Evolutionary conservation across 2,888 invertebrate genomes (phyloP).

Genomic region (Cerastis rubricosa): DNA sequence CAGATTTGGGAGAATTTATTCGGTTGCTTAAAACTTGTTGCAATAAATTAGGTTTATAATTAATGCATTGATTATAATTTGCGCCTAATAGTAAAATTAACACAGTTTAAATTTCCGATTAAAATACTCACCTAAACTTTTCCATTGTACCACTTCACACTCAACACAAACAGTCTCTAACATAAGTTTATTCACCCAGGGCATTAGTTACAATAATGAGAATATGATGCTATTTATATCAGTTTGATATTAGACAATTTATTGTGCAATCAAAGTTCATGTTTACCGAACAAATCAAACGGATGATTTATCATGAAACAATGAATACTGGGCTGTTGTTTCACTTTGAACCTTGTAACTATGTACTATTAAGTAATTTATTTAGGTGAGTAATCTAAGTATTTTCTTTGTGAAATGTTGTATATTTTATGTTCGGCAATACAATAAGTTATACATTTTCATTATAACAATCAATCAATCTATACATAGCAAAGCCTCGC

Average conservation of each 20-base stretch:
- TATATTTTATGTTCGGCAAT: too few species aligned
- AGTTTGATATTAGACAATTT: constrained; percentile 31
- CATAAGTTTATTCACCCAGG: constrained; percentile 21
- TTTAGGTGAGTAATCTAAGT: not conserved
- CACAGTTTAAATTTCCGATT: not conserved
- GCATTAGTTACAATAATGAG: constrained; percentile 7
- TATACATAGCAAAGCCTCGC: too few species aligned
- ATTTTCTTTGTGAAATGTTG: too few species aligned
- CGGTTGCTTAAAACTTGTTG: too few species aligned
- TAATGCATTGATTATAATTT: not conserved
- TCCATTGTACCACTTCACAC: constrained; percentile 28
- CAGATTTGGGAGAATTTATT: too few species aligned
- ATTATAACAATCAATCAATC: too few species aligned
- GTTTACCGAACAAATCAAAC: constrained; percentile 35
- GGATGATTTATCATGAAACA: constrained; percentile 36
- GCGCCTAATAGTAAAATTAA: not conserved
- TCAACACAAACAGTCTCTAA: constrained; percentile 1
- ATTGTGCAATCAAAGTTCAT: constrained; percentile 58
- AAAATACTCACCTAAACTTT: constrained; percentile 47
- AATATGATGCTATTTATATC: constrained; percentile 49
- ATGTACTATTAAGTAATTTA: not conserved
- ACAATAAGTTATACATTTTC: too few species aligned
- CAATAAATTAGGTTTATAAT: not conserved
- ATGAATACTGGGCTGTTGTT: constrained; percentile 9
- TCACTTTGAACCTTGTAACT: constrained; percentile 32